Conservation (phyloP, 1,140 invertebrate species). For the Druon quercuslanigerum region DNA sequence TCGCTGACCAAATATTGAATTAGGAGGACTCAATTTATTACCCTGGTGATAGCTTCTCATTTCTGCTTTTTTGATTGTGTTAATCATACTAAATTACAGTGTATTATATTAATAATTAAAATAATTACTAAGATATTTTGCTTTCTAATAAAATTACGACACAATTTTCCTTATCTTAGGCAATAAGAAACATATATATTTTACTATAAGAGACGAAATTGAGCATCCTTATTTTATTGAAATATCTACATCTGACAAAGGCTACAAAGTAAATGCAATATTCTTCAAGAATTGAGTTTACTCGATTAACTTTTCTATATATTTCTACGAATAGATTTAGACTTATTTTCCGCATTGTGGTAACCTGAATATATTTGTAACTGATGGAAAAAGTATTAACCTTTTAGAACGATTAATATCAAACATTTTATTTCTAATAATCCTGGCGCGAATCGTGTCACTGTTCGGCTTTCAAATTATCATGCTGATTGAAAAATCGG, state of each 20-base stretch:
- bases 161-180: too few relatives aligned
- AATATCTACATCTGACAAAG: too few relatives aligned
- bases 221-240: too few relatives aligned
- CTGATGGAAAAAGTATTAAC: not conserved
- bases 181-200: too few relatives aligned
- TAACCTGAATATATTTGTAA: not conserved
- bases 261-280: too few relatives aligned
- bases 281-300: too few relatives aligned
- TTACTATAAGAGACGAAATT: too few relatives aligned
- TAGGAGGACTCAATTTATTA: conserved; percentile 5
- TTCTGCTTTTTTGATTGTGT: not conserved
- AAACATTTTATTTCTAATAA: not conserved
- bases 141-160: too few relatives aligned
- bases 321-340: too few relatives aligned
- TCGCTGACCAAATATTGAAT: conserved; percentile 5
- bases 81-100: not conserved
- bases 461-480: not conserved
- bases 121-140: too few relatives aligned
- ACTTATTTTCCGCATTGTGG: not conserved
- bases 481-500: conserved; percentile 20
- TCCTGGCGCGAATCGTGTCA: not conserved
- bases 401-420: not conserved
- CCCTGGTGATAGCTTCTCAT: not conserved
- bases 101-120: too few relatives aligned
- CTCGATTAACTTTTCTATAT: too few relatives aligned